Conservation (phyloP, 1,140 invertebrate genomes). For the Bombus pascuorum region DNA sequence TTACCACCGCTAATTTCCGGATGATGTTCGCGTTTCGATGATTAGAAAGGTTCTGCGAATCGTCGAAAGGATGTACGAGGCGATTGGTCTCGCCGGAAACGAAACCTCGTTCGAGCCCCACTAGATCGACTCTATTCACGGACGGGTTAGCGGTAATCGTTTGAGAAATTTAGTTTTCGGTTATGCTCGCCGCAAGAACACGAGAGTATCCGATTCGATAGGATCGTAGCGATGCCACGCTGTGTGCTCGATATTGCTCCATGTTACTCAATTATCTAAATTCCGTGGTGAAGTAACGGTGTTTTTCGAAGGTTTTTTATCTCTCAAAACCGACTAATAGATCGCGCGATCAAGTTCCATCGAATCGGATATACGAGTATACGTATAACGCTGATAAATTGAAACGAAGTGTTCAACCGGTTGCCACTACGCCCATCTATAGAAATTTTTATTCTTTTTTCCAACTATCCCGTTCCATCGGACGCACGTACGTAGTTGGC, state of each 20-base stretch:
- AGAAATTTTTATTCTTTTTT: too few relatives aligned
- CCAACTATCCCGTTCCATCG: too few relatives aligned
- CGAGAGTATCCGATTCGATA: background rate
- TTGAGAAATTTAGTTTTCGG: background rate
- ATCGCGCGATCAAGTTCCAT: constrained; percentile 8
- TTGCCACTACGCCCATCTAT: too few relatives aligned
- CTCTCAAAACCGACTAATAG: background rate
- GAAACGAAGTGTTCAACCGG: constrained; percentile 10
- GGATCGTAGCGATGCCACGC: background rate
- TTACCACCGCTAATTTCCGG: constrained; percentile 17
- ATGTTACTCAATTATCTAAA: background rate
- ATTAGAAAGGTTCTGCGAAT: constrained; percentile 13
- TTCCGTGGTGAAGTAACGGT: background rate
- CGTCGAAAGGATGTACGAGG: background rate
- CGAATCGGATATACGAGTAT: constrained; percentile 12
- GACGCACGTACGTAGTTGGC: background rate
- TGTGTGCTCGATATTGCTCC: background rate
- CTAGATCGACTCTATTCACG: background rate
- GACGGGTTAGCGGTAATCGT: background rate
- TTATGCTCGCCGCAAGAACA: background rate
- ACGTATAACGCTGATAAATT: constrained; percentile 26
- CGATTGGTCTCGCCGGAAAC: background rate
- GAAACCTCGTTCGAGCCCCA: background rate
- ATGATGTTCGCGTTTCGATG: background rate
- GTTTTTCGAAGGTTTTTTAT: background rate